A percentile compares a stretch with the other conserved stretches of the same genome.
Conservation (phyloP, 1,140 invertebrate species). For the Stegodyphus dumicola region DNA sequence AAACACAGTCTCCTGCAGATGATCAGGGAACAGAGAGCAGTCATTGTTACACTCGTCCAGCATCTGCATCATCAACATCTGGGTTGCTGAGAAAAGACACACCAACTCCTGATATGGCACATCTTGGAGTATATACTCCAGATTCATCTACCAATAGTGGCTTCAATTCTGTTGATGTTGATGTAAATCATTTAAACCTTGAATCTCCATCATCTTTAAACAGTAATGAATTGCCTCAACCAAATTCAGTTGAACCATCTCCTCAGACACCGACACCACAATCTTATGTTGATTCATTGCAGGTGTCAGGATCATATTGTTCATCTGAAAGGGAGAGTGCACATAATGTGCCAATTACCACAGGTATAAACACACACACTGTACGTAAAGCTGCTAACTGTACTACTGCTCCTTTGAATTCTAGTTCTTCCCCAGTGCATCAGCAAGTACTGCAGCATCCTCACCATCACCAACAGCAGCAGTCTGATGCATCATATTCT, state of each 20-base stretch:
- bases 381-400: conserved; percentile 17
- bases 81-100: conserved; percentile 38
- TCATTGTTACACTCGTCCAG: conserved; percentile 45
- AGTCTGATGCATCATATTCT: conserved; percentile 8
- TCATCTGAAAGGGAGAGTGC: conserved; percentile 12
- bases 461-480: conserved; percentile 66
- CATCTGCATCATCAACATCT: conserved; percentile 16
- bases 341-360: background rate
- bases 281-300: conserved; percentile 71
- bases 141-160: conserved; percentile 85
- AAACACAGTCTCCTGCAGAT: conserved; percentile 18
- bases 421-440: conserved; percentile 37
- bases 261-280: conserved; percentile 68
- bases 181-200: conserved; percentile 83
- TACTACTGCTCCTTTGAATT: background rate
- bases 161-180: conserved; percentile 81
- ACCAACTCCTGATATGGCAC: conserved; percentile 72
- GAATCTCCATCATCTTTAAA: conserved; percentile 89
- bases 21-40: conserved; percentile 23
- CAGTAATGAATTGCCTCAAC: conserved; percentile 79
- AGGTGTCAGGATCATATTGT: conserved; percentile 54
- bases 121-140: conserved; percentile 84
- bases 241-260: conserved; percentile 66
- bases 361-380: conserved; percentile 1
- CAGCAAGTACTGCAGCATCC: conserved; percentile 63